Base-by-base conservation (phyloP, 2,888 invertebrate genomes). In the Epirrhoe alternata region DNA sequence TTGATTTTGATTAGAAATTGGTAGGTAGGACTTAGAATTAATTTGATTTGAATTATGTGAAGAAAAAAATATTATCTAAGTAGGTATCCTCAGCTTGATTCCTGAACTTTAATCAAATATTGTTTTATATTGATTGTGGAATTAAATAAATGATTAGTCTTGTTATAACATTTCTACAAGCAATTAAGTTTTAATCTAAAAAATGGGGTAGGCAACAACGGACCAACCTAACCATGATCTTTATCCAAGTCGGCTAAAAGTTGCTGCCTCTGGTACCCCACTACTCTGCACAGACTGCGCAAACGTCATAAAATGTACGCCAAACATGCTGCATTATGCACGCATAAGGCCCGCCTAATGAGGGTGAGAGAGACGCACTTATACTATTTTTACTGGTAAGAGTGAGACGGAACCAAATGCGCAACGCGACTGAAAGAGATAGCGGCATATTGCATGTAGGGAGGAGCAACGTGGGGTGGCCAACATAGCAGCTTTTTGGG, bases 291-390 rank as follows among this genome's bases (percentile, higher is more conserved):
- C 66, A 53, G 38, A 72, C 78, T 86, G 86, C 85, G 88, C 89
- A 92, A 92, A 90, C 90, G 82, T 87, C 82, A 81, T 90, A 87
- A 91, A 90, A 82, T 80, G 81, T 83, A 88, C 84, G 80, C 76
- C 90, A 92, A 92, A 92, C 88, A 89, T 72, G 71, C 81, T 92
- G 90, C 85, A 92, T 92, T 88, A 92, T 90, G 84, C 86, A 91
- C 79, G 80, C 73, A 69, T 69, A 71, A 77, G 84, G 81, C 86
- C 84, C 82, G 83, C 86, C 88, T 89, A 88, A 87, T 87, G 85
- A 86, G 88, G 74, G 84, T 73, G 76, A 88, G 72, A 49, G 82
- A 73, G 85, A 88, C 64, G 17, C 17, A 59, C 17, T 31, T 58
- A 80, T 47, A 61, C 68, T 35, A 6, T 0, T 0, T 1, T 0